phyloP scores from a whole-genome alignment of 1,140 invertebrate genomes.

The Stenopsyche tienmushanensis region DNA sequence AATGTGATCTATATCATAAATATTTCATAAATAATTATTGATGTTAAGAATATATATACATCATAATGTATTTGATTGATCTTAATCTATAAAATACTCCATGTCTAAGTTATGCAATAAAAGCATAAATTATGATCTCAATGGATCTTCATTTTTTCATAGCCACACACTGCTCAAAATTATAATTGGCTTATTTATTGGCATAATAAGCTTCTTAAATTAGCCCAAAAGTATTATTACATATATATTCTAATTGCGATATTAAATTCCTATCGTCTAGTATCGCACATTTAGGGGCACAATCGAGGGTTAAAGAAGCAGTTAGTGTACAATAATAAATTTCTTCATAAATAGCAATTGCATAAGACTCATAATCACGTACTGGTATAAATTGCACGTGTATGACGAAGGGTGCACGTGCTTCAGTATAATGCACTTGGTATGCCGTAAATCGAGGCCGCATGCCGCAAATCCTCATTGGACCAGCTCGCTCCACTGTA shows the following conservation, averaged over 20 bases:
- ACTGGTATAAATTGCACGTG: constrained; percentile 27
- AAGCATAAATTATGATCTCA: no score
- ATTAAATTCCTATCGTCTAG: background rate
- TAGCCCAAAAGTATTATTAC: background rate
- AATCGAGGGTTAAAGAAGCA: background rate
- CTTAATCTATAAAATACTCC: no score
- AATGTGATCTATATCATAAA: no score
- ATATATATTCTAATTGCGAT: background rate
- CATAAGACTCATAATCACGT: constrained; percentile 31
- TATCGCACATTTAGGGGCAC: background rate
- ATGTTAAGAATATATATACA: no score
- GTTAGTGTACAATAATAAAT: background rate
- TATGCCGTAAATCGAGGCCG: background rate
- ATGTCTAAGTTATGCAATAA: no score
- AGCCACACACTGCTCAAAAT: no score
- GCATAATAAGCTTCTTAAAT: background rate
- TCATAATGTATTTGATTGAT: no score
- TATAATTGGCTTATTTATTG: no score
- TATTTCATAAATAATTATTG: no score
- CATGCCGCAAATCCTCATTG: background rate
- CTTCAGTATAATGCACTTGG: constrained; percentile 17
- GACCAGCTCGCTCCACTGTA: background rate
- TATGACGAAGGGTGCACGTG: constrained; percentile 24
- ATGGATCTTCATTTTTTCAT: no score
- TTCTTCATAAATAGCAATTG: background rate